Evolutionary conservation across 2,113 vertebrate species (phyloP).

Genomic region (Actinemys pallida): DNA sequence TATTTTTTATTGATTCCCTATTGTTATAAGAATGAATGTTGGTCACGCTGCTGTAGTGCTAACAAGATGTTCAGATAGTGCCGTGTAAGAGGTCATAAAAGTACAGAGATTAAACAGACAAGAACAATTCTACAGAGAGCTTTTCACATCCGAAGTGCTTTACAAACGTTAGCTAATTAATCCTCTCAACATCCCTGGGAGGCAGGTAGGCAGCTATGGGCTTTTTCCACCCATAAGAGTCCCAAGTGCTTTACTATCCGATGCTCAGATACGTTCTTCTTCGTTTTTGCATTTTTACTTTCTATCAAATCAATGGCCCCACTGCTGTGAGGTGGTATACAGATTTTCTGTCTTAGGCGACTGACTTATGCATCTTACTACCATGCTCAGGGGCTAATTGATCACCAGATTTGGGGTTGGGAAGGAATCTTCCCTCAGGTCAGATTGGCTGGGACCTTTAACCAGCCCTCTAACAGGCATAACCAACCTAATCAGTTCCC

Average conservation of each 20-base stretch:
- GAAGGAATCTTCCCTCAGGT: background rate
- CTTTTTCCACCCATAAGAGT: background rate
- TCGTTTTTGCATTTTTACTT: background rate
- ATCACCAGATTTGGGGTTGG: background rate
- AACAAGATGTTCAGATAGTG: background rate
- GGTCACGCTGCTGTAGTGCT: background rate
- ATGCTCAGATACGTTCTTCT: background rate
- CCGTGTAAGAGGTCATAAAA: background rate
- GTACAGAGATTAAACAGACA: background rate
- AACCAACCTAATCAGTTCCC: background rate
- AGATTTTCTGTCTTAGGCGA: fast-evolving
- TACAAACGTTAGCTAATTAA: slow-evolving; percentile 16
- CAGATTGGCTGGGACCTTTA: background rate
- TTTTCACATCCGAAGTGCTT: background rate
- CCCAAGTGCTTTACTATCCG: fast-evolving
- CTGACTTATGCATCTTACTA: background rate
- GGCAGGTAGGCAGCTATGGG: background rate
- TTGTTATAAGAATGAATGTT: background rate
- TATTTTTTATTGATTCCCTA: background rate
- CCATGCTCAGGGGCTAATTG: background rate
- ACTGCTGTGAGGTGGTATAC: fast-evolving
- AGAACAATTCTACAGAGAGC: background rate
- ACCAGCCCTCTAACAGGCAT: background rate
- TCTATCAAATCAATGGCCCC: background rate
- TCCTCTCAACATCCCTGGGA: background rate